Base-by-base conservation (phyloP, 2,888 invertebrate genomes). In the Corbicula japonica region DNA sequence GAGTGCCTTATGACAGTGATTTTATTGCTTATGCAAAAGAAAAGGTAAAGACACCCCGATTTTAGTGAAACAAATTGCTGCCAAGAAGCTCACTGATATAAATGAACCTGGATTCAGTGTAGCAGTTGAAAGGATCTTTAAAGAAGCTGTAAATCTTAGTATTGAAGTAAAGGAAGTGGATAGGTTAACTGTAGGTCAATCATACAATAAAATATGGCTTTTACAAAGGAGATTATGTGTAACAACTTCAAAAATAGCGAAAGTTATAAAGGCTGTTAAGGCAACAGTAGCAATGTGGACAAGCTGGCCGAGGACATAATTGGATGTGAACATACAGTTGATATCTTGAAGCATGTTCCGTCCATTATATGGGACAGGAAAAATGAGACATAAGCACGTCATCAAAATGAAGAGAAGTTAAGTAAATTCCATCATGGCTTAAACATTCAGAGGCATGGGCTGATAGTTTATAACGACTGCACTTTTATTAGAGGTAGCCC, bases 341-440 rank as follows among this genome's bases (percentile, higher is more conserved):
- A 62, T 30, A 46, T 18, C n/a, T 41, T 61, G 12, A 61, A 61
- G 18, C 35, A 61, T 61, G 61, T 61, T 5, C 61, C 32, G 18
- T 28, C 62, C 12, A 44, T 62, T 15, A 62, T 28, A 32, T 62
- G 28, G 62, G 62, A 30, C 8, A 62, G 44, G 41, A 62, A 62
- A 34, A 5, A 21, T 35, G 26, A 38, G 34, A 34, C 15, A 2
- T 46, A 28, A 50, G 52, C 66, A 15, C 32, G 38, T 38, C 26
- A 23, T 6, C 26, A 35, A 18, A 54, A 54, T 28, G 28, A 15
- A n/a, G 38, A 35, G 34, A 66, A 66, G 4, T 26, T 54, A 18
- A 32, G 6, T 2, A 21, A 30, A 18, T 30, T 12, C 23, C 48
- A 63, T n/a, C 44, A 63, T 35, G 35, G 34, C 23, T 65, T 50